Evolutionary conservation across 2,888 invertebrate species (phyloP).

Genomic region (Antitype chi): DNA sequence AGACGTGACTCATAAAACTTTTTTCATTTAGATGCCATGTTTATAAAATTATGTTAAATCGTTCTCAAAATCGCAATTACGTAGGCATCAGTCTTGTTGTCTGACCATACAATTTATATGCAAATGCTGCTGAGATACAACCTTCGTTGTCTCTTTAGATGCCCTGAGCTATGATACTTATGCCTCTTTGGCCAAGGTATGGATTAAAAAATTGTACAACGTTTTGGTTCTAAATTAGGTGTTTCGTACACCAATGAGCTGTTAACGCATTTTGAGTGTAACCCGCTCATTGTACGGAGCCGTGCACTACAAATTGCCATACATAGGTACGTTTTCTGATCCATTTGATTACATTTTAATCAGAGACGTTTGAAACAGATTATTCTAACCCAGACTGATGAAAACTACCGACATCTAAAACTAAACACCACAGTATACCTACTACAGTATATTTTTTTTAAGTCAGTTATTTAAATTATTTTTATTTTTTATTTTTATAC

Average conservation of each 20-base stretch:
- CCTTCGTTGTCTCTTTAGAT: conserved; percentile 16
- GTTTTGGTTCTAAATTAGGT: not conserved
- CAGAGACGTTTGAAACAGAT: not conserved
- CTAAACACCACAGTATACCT: too few species aligned
- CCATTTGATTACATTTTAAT: not conserved
- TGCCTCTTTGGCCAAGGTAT: not conserved
- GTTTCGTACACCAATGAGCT: not conserved
- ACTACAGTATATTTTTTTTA: too few species aligned
- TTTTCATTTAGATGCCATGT: conserved; percentile 39
- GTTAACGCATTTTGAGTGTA: not conserved
- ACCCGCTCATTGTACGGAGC: not conserved
- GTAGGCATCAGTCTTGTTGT: not conserved
- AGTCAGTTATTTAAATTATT: too few species aligned
- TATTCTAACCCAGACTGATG: not conserved
- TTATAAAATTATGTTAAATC: conserved; percentile 51
- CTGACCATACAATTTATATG: conserved; percentile 55
- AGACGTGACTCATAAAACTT: conserved; percentile 30
- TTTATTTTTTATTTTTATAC: too few species aligned
- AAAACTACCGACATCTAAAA: too few species aligned
- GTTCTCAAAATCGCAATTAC: conserved; percentile 39
- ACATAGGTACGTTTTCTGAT: not conserved
- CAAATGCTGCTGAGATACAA: conserved; percentile 34
- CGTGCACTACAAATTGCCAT: not conserved
- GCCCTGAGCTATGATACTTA: not conserved
- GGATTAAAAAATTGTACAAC: not conserved